Evolutionary conservation across 1,140 invertebrate genomes (phyloP).

Genomic region (Musca vetustissima): DNA sequence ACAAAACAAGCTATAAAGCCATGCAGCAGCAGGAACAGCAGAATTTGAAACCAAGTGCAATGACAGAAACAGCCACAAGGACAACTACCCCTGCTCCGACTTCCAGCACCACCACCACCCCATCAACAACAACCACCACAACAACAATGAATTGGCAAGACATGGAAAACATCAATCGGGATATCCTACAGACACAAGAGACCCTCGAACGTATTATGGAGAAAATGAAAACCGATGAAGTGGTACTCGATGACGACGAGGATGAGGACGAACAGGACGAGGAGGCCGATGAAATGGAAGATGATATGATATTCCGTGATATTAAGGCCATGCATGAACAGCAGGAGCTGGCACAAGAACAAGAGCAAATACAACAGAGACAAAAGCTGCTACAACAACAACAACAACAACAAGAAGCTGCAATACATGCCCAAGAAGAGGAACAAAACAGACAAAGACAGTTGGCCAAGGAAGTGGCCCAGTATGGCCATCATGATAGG

Average conservation of each 20-base stretch:
- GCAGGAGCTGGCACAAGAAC: background rate
- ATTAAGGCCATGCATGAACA: conserved; percentile 30
- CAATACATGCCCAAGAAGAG: conserved; percentile 9
- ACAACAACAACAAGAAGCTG: conserved; percentile 7
- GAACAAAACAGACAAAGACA: background rate
- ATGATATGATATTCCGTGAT: conserved; percentile 50
- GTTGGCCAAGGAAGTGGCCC: too few species aligned
- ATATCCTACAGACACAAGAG: background rate
- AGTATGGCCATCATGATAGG: too few species aligned
- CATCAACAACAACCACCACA: background rate
- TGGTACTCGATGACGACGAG: background rate
- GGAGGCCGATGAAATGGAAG: conserved; percentile 32
- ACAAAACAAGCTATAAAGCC: conserved; percentile 3
- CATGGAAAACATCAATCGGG: too few species aligned
- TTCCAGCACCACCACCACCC: background rate
- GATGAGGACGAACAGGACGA: background rate
- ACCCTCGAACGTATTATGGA: conserved; percentile 10
- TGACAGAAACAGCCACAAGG: too few species aligned
- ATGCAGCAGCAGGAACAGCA: background rate
- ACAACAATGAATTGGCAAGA: conserved; percentile 15
- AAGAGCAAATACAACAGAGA: conserved; percentile 20
- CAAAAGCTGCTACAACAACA: conserved; percentile 27
- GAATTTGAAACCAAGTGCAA: too few species aligned
- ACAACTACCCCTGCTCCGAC: too few species aligned
- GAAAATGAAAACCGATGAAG: conserved; percentile 9